Percentiles rank a stretch among this genome's conserved stretches.
These are phyloP conservation scores for Enteromius unitaeniatus DNA, from an alignment of 2,797 vertebrate species.

Conservation along the genomic window DNA sequence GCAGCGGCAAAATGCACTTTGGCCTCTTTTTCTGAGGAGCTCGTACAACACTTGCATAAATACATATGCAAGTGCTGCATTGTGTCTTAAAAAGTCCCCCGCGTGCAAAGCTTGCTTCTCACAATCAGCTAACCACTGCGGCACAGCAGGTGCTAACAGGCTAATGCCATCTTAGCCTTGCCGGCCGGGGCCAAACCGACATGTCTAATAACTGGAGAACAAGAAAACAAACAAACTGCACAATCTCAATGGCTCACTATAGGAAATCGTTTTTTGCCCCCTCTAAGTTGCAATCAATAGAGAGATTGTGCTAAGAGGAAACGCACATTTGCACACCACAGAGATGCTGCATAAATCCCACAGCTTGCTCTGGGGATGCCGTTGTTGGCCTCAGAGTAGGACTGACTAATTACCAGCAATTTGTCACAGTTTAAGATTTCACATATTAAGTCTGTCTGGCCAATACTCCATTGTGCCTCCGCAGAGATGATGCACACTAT, in stretches of 20 bases:
- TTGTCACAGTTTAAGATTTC: constrained; percentile 61
- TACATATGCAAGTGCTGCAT: constrained; percentile 19
- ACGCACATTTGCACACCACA: constrained; percentile 27
- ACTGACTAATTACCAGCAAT: constrained; percentile 64
- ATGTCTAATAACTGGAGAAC: constrained; percentile 14
- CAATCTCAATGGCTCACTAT: constrained; percentile 48
- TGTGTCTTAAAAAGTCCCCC: constrained; percentile 22
- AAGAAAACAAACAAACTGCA: constrained; percentile 45
- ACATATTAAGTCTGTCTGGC: constrained; percentile 54
- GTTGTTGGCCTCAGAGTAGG: constrained; percentile 25
- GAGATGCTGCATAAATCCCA: not conserved
- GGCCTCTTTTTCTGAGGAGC: constrained; percentile 59
- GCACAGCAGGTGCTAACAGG: constrained; percentile 39
- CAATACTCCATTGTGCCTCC: constrained; percentile 56
- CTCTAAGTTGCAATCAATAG: constrained; percentile 74
- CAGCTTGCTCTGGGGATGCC: constrained; percentile 5
- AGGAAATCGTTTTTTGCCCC: constrained; percentile 18
- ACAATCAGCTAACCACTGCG: constrained; percentile 30
- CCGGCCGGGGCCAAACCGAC: constrained; percentile 1
- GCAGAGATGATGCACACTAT: not conserved
- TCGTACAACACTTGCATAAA: constrained; percentile 29
- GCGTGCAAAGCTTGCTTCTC: constrained; percentile 32
- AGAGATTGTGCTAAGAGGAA: constrained; percentile 71
- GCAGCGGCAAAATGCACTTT: constrained; percentile 60
- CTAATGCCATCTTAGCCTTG: constrained; percentile 38